Base-by-base conservation (phyloP, 2,797 vertebrate species). In the Poeciliopsis presidionis region DNA sequence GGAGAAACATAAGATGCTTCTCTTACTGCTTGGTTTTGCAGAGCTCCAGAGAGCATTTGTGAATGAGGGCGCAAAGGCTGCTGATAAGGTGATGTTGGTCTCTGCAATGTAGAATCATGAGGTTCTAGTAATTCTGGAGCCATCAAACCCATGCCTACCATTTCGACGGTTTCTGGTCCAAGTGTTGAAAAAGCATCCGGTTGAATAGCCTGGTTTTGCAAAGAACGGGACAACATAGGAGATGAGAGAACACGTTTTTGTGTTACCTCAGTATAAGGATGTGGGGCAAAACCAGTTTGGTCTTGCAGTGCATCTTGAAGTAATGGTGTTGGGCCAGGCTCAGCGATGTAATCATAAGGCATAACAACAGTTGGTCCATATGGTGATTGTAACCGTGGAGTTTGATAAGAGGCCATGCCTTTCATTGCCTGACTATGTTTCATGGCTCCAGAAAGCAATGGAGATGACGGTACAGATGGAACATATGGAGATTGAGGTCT, bases 281-380 rank as follows among this genome's bases (percentile, higher is more conserved):
- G 36, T 4, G 12, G 20, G 20, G 20, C 2, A 25, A 96, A 81
- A 76, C 80, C 88, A 49, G 90, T 76, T n/a, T 90, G 87, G 81
- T 94, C 91, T 82, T 94, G 94, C 71, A 96, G 79, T 71, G 95
- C 95, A 57, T 95, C 92, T 16, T 94, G 86, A 67, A 96, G 94
- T 49, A 96, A 73, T 4, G 95, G 94, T 22, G 89, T 79, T 7
- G 95, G 94, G 28, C 88, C 94, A 77, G 94, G 93, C 43, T 95
- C 95, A 45, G 93, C 89, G 61, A 94, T 94, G 78, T 95, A 92
- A 88, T 95, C 94, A 80, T 94, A 95, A 28, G 93, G 92, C 7
- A 91, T 92, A 65, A 94, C 86, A 63, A 94, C 84, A 43, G 93
- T 93, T 18, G 90, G 92, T 49, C 94, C 94, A 0, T 95, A 95